These are phyloP conservation scores for Ctenicera cuprea DNA, from an alignment of 2,888 invertebrate genomes.

Conservation along the genomic window DNA sequence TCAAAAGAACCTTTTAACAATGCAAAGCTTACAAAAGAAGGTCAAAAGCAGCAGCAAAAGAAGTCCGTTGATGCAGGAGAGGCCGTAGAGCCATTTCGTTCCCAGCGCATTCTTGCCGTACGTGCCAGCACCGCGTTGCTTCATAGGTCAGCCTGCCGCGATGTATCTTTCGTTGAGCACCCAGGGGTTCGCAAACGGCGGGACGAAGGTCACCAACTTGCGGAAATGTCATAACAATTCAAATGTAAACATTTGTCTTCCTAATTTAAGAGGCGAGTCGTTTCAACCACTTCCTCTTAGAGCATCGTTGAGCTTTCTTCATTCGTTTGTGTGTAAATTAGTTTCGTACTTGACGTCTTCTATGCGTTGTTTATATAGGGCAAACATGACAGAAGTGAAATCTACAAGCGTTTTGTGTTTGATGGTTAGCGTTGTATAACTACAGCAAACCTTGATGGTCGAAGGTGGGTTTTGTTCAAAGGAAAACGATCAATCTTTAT, in stretches of 20 bases:
- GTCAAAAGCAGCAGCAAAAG: conserved; percentile 51
- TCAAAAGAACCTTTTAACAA: neutral
- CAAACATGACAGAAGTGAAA: conserved; percentile 21
- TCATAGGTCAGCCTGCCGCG: conserved; percentile 55
- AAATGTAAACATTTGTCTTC: conserved; percentile 40
- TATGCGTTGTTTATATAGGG: conserved; percentile 7
- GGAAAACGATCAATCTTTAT: conserved; percentile 17
- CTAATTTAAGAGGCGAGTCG: conserved; percentile 14
- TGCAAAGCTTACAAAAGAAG: conserved; percentile 49
- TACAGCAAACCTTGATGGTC: neutral
- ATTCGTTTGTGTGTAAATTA: conserved; percentile 18
- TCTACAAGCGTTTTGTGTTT: neutral
- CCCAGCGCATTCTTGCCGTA: conserved; percentile 57
- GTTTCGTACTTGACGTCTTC: neutral
- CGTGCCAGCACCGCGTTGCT: conserved; percentile 54
- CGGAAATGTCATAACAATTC: conserved; percentile 46
- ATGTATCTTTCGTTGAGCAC: conserved; percentile 52
- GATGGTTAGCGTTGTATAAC: conserved; percentile 1
- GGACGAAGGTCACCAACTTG: conserved; percentile 54
- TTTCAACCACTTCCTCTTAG: conserved; percentile 12
- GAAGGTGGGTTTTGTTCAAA: neutral
- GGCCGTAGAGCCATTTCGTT: conserved; percentile 46
- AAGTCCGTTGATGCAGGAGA: conserved; percentile 46
- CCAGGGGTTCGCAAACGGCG: conserved; percentile 53
- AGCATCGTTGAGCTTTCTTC: conserved; percentile 15